Evolutionary conservation across 2,888 invertebrate species (phyloP).

Genomic region (Uloborus plumipes): DNA sequence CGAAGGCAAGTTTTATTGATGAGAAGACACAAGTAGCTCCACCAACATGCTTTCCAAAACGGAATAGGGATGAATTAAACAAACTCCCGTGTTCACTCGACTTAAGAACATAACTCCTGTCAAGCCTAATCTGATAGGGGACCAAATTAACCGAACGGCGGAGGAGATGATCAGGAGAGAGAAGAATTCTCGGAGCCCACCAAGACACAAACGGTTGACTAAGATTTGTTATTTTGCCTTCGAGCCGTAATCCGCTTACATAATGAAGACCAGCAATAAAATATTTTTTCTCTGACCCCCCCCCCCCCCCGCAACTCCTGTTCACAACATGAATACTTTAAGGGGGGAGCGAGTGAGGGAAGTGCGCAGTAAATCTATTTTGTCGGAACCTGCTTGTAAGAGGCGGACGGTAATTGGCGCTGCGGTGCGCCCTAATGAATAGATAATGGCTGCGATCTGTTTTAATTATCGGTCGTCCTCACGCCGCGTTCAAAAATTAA

Average conservation of each 20-base stretch:
- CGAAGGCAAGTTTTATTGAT: too few relatives aligned
- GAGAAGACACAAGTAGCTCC: too few relatives aligned
- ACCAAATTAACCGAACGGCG: too few relatives aligned
- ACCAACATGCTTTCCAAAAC: too few relatives aligned
- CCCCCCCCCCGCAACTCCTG: constrained; percentile 16
- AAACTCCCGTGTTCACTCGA: too few relatives aligned
- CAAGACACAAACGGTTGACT: constrained; percentile 12
- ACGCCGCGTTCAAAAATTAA: constrained; percentile 58
- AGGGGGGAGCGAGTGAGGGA: constrained; percentile 5
- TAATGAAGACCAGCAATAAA: constrained; percentile 38
- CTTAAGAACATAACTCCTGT: too few relatives aligned
- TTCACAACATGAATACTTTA: neutral
- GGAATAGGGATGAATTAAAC: too few relatives aligned
- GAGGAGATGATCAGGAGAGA: neutral
- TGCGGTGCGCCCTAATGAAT: constrained; percentile 62
- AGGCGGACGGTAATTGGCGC: constrained; percentile 51
- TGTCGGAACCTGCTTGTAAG: constrained; percentile 32
- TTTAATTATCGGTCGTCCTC: constrained; percentile 61
- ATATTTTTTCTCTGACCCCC: constrained; percentile 11
- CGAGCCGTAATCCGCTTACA: constrained; percentile 50
- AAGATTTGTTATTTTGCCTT: constrained; percentile 27
- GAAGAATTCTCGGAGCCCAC: neutral
- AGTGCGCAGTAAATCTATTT: constrained; percentile 47
- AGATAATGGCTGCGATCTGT: constrained; percentile 62
- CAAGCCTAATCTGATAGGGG: too few relatives aligned